These are phyloP conservation scores for Rapana venosa DNA, from an alignment of 2,888 invertebrate species.

Conservation along the genomic window DNA sequence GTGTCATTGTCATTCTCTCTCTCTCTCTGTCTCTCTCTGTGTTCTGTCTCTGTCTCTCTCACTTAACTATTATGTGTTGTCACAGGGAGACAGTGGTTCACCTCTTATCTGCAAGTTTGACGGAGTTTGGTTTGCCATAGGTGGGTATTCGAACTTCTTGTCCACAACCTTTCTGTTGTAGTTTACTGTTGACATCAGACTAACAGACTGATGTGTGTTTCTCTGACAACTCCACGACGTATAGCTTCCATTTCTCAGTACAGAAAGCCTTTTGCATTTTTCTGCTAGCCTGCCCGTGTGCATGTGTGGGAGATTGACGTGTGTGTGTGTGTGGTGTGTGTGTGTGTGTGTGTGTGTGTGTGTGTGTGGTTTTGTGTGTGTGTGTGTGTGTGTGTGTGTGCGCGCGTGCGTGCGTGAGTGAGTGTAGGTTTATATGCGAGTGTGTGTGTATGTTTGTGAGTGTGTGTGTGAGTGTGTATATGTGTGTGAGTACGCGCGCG, in stretches of 20 bases:
- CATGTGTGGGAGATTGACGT: too few species aligned
- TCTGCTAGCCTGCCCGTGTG: neutral
- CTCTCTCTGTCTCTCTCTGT: too few species aligned
- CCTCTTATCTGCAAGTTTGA: slow-evolving; percentile 52
- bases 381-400: neutral
- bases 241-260: neutral
- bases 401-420: too few species aligned
- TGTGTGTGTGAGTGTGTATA: neutral
- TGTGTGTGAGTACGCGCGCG: neutral
- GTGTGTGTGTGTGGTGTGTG: too few species aligned
- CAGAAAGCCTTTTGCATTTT: neutral
- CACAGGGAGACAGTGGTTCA: slow-evolving; percentile 69
- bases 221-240: neutral
- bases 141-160: neutral
- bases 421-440: too few species aligned
- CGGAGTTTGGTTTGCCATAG: slow-evolving; percentile 2
- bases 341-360: too few species aligned
- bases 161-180: neutral
- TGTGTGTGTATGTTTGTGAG: too few species aligned
- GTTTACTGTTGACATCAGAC: neutral
- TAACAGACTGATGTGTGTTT: neutral
- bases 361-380: neutral
- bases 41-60: too few species aligned
- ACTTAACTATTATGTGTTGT: neutral
- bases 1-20: too few species aligned